These are phyloP conservation scores for Hoplostethus mediterraneus DNA, from an alignment of 2,797 vertebrate genomes.

Conservation along the genomic window DNA sequence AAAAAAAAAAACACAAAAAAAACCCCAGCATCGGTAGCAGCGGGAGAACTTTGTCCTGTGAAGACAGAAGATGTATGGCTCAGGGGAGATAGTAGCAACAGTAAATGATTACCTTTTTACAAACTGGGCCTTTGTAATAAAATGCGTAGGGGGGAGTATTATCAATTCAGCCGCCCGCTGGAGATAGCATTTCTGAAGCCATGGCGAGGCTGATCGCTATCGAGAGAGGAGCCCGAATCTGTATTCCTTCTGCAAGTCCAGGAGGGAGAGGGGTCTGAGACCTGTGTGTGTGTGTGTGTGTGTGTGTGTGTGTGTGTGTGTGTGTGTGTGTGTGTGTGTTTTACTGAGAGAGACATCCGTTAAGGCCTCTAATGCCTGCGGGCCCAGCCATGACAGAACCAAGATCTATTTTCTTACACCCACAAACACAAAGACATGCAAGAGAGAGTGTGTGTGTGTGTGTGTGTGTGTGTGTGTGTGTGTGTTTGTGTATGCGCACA, in stretches of 20 bases:
- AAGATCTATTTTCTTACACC: slow-evolving; percentile 76
- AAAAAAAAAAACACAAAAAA: slow-evolving; percentile 31
- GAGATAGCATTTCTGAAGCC: slow-evolving; percentile 90
- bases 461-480: neutral
- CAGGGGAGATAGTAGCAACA: slow-evolving; percentile 91
- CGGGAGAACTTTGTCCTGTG: slow-evolving; percentile 91
- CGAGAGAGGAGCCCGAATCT: slow-evolving; percentile 78
- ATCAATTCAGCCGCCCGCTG: slow-evolving; percentile 95
- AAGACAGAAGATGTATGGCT: slow-evolving; percentile 95
- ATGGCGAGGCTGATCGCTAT: slow-evolving; percentile 80
- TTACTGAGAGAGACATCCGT: slow-evolving; percentile 77
- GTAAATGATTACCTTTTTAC: slow-evolving; percentile 95
- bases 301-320: slow-evolving; percentile 42
- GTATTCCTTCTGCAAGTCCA: slow-evolving; percentile 80
- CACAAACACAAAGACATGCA: slow-evolving; percentile 68
- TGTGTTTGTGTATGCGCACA: neutral
- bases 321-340: slow-evolving; percentile 54
- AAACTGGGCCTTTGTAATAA: slow-evolving; percentile 96
- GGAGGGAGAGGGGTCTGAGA: slow-evolving; percentile 73
- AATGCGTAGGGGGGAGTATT: slow-evolving; percentile 87
- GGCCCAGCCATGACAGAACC: slow-evolving; percentile 74
- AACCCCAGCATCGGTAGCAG: slow-evolving; percentile 78
- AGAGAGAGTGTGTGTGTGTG: slow-evolving; percentile 34
- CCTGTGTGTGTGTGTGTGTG: slow-evolving; percentile 54
- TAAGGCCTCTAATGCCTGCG: slow-evolving; percentile 74